Percentiles rank a stretch among this genome's conserved stretches.
Conservation (phyloP, 1,140 invertebrate species). For the Leptopilina boulardi region DNA sequence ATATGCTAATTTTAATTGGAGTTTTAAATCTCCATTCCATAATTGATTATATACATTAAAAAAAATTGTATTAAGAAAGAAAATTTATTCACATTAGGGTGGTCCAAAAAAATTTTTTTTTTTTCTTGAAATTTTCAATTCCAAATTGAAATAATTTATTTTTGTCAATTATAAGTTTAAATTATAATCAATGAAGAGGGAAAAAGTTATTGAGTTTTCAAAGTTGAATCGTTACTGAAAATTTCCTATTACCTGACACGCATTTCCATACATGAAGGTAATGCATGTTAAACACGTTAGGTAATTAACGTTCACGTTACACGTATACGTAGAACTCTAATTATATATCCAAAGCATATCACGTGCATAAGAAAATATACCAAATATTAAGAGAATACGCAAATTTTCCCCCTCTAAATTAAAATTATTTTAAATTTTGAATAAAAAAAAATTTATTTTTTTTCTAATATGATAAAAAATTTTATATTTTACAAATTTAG, state of each 20-base stretch:
- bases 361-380: slow-evolving; percentile 17
- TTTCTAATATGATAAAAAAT: too few species aligned
- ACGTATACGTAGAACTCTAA: slow-evolving; percentile 4
- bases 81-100: too few species aligned
- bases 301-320: slow-evolving; percentile 13
- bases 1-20: too few species aligned
- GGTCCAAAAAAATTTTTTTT: too few species aligned
- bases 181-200: neutral
- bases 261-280: slow-evolving; percentile 7
- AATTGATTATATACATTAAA: too few species aligned
- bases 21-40: too few species aligned
- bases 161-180: neutral
- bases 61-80: too few species aligned
- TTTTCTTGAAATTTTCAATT: too few species aligned
- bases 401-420: neutral
- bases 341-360: slow-evolving; percentile 17
- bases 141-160: neutral
- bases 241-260: slow-evolving; percentile 5
- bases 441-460: too few species aligned
- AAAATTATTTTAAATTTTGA: too few species aligned
- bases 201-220: neutral
- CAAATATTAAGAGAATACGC: slow-evolving; percentile 4
- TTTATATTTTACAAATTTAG: too few species aligned
- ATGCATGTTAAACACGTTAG: slow-evolving; percentile 17
- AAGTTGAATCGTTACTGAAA: slow-evolving; percentile 4